phyloP scores from a whole-genome alignment of 2,797 vertebrate genomes.

The Thripadectes ignobilis region DNA sequence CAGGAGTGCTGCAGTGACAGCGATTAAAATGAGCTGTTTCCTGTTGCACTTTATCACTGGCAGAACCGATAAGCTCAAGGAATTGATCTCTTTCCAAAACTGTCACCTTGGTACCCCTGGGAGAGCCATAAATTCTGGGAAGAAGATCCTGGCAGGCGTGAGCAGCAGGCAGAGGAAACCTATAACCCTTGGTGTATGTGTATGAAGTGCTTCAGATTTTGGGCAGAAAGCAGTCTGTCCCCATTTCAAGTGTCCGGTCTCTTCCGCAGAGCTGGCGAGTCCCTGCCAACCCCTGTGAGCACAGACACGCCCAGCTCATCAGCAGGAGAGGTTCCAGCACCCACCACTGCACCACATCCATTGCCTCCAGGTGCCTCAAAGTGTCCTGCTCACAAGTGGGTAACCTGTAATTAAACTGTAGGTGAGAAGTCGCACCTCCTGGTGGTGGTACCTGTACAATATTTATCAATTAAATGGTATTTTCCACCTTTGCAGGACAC shows the following conservation, averaged over 20 bases:
- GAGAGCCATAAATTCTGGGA: neutral
- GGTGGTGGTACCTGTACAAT: neutral
- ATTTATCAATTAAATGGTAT: neutral
- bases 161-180: neutral
- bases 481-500: neutral
- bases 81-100: neutral
- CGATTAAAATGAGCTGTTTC: neutral
- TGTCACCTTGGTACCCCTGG: neutral
- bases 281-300: fast-evolving
- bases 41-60: neutral
- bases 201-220: neutral
- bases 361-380: neutral
- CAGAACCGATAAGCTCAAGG: neutral
- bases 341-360: fast-evolving
- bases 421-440: neutral
- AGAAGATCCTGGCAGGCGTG: neutral
- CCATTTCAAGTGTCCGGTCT: neutral
- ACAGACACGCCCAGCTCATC: fast-evolving
- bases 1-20: neutral
- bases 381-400: neutral
- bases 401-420: neutral
- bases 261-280: neutral
- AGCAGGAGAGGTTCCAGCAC: fast-evolving
- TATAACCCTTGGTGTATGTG: fast-evolving
- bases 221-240: neutral